A percentile compares a stretch with the other conserved stretches of the same genome.
These are phyloP conservation scores for Tenodera sinensis DNA, from an alignment of 2,888 invertebrate genomes.

Conservation along the genomic window DNA sequence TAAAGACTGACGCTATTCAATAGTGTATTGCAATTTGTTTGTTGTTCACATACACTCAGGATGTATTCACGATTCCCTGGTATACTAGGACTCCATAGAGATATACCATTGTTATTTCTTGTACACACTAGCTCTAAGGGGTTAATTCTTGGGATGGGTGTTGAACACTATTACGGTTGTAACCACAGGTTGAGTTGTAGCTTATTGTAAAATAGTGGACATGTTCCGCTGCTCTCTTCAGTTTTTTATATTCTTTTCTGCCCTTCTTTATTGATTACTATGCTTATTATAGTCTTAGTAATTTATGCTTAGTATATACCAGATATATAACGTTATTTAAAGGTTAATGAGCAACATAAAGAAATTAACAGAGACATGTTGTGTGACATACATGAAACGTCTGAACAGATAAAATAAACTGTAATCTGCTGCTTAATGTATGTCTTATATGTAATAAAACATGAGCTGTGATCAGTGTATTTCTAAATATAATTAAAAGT, in stretches of 20 bases:
- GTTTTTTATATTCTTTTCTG: neutral
- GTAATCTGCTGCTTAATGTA: slow-evolving; percentile 8
- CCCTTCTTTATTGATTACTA: neutral
- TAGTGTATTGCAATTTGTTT: neutral
- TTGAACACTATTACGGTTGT: neutral
- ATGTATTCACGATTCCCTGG: neutral
- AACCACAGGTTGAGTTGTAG: neutral
- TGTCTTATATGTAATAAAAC: slow-evolving; percentile 1
- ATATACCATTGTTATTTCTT: neutral
- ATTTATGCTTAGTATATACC: slow-evolving; percentile 5
- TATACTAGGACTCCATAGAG: neutral
- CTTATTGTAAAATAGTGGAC: neutral
- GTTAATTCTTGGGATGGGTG: neutral
- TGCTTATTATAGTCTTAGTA: slow-evolving; percentile 4
- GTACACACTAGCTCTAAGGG: neutral
- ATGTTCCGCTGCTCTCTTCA: neutral
- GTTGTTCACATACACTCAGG: neutral
- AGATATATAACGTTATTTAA: neutral
- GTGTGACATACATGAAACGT: neutral
- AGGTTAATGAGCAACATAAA: neutral
- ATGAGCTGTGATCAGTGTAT: slow-evolving; percentile 15
- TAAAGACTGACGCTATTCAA: neutral
- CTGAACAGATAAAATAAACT: neutral
- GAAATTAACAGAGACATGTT: neutral
- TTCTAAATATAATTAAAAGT: neutral